Base-by-base conservation (phyloP, 2,888 invertebrate species). In the Andricus quercusramuli region DNA sequence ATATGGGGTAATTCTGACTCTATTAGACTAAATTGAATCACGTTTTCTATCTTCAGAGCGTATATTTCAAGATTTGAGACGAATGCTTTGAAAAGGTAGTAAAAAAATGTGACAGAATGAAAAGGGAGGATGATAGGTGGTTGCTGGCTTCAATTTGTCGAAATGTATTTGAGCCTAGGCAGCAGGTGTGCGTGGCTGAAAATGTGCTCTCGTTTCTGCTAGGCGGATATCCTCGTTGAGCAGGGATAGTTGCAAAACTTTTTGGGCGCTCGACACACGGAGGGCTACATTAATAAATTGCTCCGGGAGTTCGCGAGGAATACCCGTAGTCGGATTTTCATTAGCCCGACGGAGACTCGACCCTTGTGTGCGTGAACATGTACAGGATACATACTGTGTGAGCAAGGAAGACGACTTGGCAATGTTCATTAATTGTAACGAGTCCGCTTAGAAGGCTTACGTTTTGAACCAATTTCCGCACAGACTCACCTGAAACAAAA, bases 371-470 rank as follows among this genome's bases (percentile, higher is more conserved):
- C 70, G 74, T 56, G 79, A 62, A 78, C 68, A 70, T 77, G 78
- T 78, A 79, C 70, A 80, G 64, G 13, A 51, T 70, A 47, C 29
- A 29, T 70, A 25, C 20, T 51, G 29, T 70, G 51, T 29, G 47
- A 65, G 78, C 78, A 82, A 78, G 79, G 81, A 80, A 65, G 78
- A 77, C 84, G 77, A 70, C 86, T 80, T 79, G 85, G 84, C 84
- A 87, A 88, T 87, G 86, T 81, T 83, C 84, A 85, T 86, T 86
- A 89, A 89, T 88, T 88, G 85, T 87, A 87, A 87, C 84, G 80
- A 85, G 88, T 87, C 85, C 83, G 83, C 83, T 87, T 86, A 85
- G 83, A 79, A 83, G 82, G 88, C 88, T 90, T 87, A 89, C 83
- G 82, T 84, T 86, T 83, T 80, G 85, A 86, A 86, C 86, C 84